Percentiles rank a stretch among this genome's conserved stretches.
Evolutionary conservation across 1,140 invertebrate species (phyloP).

Genomic region (Macrosteles quadrilineatus): DNA sequence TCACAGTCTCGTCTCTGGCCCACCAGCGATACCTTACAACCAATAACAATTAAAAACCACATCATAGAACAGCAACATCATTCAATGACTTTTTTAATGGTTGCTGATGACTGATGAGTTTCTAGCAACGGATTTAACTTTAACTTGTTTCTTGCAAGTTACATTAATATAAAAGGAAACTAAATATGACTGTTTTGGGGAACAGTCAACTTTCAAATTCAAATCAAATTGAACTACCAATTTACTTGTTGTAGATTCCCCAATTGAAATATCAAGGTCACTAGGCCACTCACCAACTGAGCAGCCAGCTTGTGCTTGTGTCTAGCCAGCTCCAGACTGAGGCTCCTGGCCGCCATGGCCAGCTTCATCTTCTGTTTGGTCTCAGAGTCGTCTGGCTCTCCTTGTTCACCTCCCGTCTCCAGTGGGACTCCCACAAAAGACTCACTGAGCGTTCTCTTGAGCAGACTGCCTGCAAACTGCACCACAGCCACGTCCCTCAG

Average conservation of each 20-base stretch:
- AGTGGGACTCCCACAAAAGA: slow-evolving; percentile 66
- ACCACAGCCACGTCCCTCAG: slow-evolving; percentile 66
- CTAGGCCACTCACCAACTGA: slow-evolving; percentile 69
- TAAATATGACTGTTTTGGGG: too few species aligned
- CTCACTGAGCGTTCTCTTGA: slow-evolving; percentile 73
- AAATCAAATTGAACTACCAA: too few species aligned
- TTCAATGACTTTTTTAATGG: too few species aligned
- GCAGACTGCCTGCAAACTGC: slow-evolving; percentile 66
- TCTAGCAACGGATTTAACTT: too few species aligned
- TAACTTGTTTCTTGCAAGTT: too few species aligned
- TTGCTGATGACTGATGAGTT: too few species aligned
- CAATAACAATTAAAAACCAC: too few species aligned
- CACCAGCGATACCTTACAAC: slow-evolving; percentile 39
- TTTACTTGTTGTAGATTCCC: too few species aligned
- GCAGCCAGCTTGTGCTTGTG: slow-evolving; percentile 65
- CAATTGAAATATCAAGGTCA: too few species aligned
- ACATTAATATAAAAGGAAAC: too few species aligned
- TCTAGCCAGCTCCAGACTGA: slow-evolving; percentile 67
- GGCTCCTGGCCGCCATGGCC: slow-evolving; percentile 64
- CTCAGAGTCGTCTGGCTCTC: neutral
- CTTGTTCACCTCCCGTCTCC: slow-evolving; percentile 49
- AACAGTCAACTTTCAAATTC: too few species aligned
- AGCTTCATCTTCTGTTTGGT: slow-evolving; percentile 49
- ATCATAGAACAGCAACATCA: too few species aligned
- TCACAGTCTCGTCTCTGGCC: slow-evolving; percentile 31